Evolutionary conservation across 1,140 invertebrate species (phyloP).

Genomic region (Magallana ariakensis): DNA sequence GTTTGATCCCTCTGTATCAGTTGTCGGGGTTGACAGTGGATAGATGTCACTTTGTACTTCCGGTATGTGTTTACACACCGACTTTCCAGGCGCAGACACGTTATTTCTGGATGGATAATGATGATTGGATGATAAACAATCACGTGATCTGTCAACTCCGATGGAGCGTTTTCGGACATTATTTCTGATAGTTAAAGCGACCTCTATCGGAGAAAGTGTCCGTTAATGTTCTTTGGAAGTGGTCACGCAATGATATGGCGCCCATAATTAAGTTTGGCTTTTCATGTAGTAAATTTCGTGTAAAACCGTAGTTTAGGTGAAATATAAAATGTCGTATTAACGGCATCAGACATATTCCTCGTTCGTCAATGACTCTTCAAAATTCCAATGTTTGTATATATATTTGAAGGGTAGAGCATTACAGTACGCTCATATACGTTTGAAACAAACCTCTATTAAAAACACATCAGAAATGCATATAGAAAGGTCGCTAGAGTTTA

Average conservation of each 20-base stretch:
- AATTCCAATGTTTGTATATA: too few species aligned
- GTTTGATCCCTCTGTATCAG: constrained; percentile 14
- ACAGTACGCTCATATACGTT: too few species aligned
- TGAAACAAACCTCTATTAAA: too few species aligned
- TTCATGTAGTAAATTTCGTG: too few species aligned
- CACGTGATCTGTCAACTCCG: constrained; percentile 43
- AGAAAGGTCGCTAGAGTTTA: too few species aligned
- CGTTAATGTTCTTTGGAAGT: constrained; percentile 43
- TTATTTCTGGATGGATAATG: background rate
- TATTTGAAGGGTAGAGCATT: too few species aligned
- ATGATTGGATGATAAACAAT: background rate
- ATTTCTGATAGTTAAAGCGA: constrained; percentile 34
- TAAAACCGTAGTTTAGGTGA: too few species aligned
- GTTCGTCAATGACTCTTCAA: too few species aligned
- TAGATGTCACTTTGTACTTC: constrained; percentile 35
- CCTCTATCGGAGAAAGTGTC: constrained; percentile 44
- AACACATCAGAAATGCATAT: too few species aligned
- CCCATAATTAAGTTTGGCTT: background rate
- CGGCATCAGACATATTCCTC: too few species aligned
- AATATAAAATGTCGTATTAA: too few species aligned
- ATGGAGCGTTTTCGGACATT: constrained; percentile 42
- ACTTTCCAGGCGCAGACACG: background rate
- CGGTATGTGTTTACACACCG: constrained; percentile 11
- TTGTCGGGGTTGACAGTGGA: constrained; percentile 43
- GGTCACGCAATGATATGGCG: constrained; percentile 27